Evolutionary conservation across 1,140 invertebrate species (phyloP).

Genomic region (Cotesia chilonis): DNA sequence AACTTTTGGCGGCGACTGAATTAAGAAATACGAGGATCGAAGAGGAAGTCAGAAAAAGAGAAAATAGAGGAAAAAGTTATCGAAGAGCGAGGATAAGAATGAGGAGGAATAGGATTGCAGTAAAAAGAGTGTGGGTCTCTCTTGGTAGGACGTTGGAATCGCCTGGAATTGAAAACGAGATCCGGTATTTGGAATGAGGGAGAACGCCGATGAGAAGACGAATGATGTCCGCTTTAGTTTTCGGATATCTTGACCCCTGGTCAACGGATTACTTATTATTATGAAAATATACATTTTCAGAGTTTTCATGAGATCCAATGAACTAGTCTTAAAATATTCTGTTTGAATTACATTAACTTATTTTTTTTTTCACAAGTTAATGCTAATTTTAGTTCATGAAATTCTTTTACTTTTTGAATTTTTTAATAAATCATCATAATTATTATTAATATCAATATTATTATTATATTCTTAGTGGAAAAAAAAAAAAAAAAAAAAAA

Average conservation of each 20-base stretch:
- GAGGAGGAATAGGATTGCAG: constrained; percentile 5
- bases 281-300: no score
- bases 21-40: constrained; percentile 4
- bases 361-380: no score
- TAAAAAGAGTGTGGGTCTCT: neutral
- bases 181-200: constrained; percentile 11
- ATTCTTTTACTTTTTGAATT: no score
- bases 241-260: constrained; percentile 22
- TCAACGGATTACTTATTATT: constrained; percentile 8
- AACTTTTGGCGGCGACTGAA: constrained; percentile 13
- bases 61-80: neutral
- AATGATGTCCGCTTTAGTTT: constrained; percentile 16
- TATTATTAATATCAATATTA: no score
- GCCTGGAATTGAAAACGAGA: constrained; percentile 34
- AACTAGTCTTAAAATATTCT: no score
- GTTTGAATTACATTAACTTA: no score
- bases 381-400: no score
- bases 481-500: no score
- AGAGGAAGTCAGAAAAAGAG: neutral
- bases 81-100: constrained; percentile 10
- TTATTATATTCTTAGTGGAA: no score
- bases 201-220: constrained; percentile 28
- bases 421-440: no score
- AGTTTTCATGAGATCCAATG: no score
- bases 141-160: neutral